phyloP scores from a whole-genome alignment of 92 coral and sea anemone genomes.

The Chrysogorgia sp. region DNA sequence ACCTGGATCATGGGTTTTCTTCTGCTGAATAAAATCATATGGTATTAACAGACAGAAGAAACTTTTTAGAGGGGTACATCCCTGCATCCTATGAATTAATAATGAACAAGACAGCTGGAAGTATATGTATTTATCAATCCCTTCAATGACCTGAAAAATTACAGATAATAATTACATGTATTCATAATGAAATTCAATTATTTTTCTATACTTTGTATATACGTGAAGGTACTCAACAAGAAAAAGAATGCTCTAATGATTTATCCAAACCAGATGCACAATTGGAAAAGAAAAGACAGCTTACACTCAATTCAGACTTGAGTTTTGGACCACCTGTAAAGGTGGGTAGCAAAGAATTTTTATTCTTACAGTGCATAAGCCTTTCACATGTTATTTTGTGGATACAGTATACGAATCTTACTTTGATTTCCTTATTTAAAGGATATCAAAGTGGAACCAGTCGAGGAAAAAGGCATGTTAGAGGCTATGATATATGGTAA shows the following conservation, averaged over 20 bases:
- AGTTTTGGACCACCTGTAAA: constrained; percentile 12
- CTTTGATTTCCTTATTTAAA: too few species aligned
- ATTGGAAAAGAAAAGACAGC: constrained; percentile 5
- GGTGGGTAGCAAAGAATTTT: constrained; percentile 1
- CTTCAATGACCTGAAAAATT: too few species aligned
- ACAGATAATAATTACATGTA: too few species aligned
- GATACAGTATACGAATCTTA: too few species aligned
- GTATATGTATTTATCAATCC: too few species aligned
- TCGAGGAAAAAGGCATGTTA: constrained; percentile 4
- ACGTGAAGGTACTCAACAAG: constrained; percentile 6
- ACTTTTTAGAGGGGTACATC: too few species aligned
- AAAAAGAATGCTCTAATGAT: not conserved
- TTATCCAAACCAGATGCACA: not conserved
- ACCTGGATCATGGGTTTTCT: not conserved
- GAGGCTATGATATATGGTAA: constrained; percentile 18
- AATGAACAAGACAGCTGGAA: too few species aligned
- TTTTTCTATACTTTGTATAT: not conserved
- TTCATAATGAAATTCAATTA: too few species aligned
- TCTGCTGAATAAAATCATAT: too few species aligned
- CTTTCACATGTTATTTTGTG: too few species aligned
- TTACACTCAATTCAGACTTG: constrained; percentile 14
- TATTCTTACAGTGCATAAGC: not conserved
- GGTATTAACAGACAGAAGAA: too few species aligned
- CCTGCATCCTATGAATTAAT: too few species aligned
- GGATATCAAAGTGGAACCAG: constrained; percentile 9